These are phyloP conservation scores for Ormyrus rosae DNA, from an alignment of 2,888 invertebrate species.

Conservation along the genomic window DNA sequence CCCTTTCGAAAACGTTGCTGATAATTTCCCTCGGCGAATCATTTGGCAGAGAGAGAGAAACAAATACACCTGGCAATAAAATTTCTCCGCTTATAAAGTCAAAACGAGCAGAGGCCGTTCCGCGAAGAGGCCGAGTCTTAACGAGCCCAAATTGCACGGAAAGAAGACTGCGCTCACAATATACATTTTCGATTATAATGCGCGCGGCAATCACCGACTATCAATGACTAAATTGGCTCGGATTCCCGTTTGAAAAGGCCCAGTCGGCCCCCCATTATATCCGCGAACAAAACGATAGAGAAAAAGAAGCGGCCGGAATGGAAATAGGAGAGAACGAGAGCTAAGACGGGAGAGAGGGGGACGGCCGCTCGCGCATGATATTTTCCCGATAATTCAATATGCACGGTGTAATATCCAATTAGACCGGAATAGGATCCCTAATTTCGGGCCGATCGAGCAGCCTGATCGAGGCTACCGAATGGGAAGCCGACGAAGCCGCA, in stretches of 20 bases:
- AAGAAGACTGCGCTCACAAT: background rate
- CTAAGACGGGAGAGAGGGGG: conserved; percentile 15
- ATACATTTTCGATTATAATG: conserved; percentile 44
- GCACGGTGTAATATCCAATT: conserved; percentile 70
- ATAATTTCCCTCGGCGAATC: too few relatives aligned
- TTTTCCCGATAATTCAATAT: conserved; percentile 67
- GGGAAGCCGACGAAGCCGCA: conserved; percentile 49
- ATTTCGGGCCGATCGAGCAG: conserved; percentile 66
- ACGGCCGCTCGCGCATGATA: conserved; percentile 52
- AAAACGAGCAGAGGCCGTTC: too few relatives aligned
- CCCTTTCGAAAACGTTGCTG: too few relatives aligned
- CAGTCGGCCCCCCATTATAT: background rate
- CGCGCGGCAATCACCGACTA: conserved; percentile 20
- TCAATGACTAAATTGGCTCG: conserved; percentile 46
- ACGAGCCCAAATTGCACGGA: background rate
- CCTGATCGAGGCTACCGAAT: conserved; percentile 65
- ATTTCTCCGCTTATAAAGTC: too few relatives aligned
- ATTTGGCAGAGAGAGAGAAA: too few relatives aligned
- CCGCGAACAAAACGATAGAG: background rate
- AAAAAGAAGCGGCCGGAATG: background rate
- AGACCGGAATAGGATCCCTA: conserved; percentile 69
- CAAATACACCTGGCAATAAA: too few relatives aligned
- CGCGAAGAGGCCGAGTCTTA: too few relatives aligned
- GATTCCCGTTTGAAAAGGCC: conserved; percentile 47
- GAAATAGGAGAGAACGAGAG: background rate